Conservation (phyloP, 37 sponge, comb jelly and placozoan species). For the Spongia lamella region DNA sequence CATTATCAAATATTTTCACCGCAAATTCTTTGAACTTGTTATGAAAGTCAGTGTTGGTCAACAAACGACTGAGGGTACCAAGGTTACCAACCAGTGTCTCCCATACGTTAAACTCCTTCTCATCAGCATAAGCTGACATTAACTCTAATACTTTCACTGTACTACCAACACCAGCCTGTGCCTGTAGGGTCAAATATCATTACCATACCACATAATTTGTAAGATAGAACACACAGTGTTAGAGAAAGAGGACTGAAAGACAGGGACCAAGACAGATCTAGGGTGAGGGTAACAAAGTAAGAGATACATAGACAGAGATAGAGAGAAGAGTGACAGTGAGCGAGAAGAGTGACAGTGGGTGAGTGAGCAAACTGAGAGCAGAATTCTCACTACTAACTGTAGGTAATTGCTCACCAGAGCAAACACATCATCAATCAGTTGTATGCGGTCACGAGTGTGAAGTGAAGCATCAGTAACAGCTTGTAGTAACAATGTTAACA, state of each 20-base stretch:
- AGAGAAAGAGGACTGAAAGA: no score
- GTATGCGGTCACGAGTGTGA: slow-evolving; percentile 72
- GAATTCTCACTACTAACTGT: no score
- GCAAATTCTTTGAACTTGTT: slow-evolving; percentile 68
- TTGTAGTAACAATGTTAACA: slow-evolving; percentile 67
- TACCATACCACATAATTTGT: no score
- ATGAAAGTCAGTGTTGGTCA: slow-evolving; percentile 65
- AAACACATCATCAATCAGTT: slow-evolving; percentile 83
- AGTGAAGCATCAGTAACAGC: slow-evolving; percentile 62
- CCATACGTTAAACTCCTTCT: slow-evolving; percentile 88
- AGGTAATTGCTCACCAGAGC: slow-evolving; percentile 65
- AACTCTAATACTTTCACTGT: slow-evolving; percentile 80
- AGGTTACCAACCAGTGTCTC: slow-evolving; percentile 55
- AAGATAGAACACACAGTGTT: no score
- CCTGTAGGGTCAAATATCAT: slow-evolving; percentile 46
- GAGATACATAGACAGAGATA: no score
- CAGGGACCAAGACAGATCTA: no score
- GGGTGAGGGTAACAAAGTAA: no score
- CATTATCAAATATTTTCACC: slow-evolving; percentile 37
- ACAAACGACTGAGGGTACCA: slow-evolving; percentile 20
- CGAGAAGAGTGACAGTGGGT: no score
- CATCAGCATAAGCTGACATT: slow-evolving; percentile 55
- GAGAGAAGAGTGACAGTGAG: no score
- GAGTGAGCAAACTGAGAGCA: no score
- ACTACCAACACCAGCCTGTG: slow-evolving; percentile 67